Base-by-base conservation (phyloP, 2,113 vertebrate genomes). In the Rhombomys opimus region DNA sequence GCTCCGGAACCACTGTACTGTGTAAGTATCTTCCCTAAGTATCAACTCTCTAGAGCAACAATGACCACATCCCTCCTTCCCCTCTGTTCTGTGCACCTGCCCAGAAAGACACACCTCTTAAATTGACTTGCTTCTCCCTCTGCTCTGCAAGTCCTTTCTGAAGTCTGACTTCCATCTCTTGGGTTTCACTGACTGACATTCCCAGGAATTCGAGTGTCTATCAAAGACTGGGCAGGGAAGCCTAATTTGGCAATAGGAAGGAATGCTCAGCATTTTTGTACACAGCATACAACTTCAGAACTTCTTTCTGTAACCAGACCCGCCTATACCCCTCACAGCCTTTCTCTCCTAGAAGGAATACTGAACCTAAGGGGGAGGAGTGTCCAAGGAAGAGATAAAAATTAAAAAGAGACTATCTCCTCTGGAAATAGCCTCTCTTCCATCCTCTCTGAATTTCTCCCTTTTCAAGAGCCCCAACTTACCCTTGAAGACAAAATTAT, bases 401-500 rank as follows among this genome's bases (percentile, higher is more conserved):
- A 67, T 9, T 8, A 38, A 63, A 77, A 68, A 20, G 54, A 38
- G 23, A 13, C 30, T 78, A 41, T 41, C 18, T 87, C 11, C 30
- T 70, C 30, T 87, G 67, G 6, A 54, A 72, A 72, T 15, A 54
- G 67, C 50, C 12, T 72, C 67, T 54, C 65, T 52, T 13, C 50
- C 86, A 73, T 57, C 77, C 25, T 87, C 85, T 87, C 54, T 25
- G 76, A 25, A 5, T n/a, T 63, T 63, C 65, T 87, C 67, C 75
- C 54, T 63, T 76, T 75, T 38, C 54, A 30, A 1, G 38, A 67
- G 54, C 92, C 90, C 92, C 88, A 59, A 95, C 99, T 99, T 97
- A 99, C 99, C 99, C 98, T 99, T 99, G 97, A 99, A 99, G 97
- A 99, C 99, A 94, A 99, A 99, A 98, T 99, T 99, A 97, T 99